These are phyloP conservation scores for Tragelaphus scriptus DNA, from an alignment of 2,113 vertebrate species.

Conservation along the genomic window DNA sequence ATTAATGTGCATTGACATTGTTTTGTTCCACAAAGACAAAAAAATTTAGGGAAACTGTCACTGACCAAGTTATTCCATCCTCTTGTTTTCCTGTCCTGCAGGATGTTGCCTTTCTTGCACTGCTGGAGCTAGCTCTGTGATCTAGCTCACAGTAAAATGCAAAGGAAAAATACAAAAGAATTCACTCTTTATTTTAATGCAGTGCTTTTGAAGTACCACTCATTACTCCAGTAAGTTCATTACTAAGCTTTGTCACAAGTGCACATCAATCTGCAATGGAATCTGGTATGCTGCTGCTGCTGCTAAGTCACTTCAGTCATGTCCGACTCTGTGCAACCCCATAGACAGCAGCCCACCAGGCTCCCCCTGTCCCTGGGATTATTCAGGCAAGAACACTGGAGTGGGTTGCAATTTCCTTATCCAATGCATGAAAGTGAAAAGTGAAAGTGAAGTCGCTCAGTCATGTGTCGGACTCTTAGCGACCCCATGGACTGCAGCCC, in stretches of 20 bases:
- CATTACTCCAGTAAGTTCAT: background rate
- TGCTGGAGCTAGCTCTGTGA: background rate
- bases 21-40: background rate
- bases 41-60: background rate
- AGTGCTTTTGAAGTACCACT: background rate
- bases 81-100: background rate
- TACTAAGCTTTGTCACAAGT: background rate
- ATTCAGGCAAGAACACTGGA: no score
- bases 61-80: background rate
- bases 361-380: no score
- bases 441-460: no score
- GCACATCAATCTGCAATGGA: background rate
- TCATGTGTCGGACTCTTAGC: no score
- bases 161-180: background rate
- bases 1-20: background rate
- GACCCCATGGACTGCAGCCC: no score
- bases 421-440: no score
- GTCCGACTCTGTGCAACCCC: no score
- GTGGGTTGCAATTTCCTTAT: no score
- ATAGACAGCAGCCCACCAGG: no score
- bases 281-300: background rate
- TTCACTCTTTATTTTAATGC: background rate
- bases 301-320: no score
- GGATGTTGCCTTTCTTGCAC: background rate
- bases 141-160: background rate